Base-by-base conservation (phyloP, 1,140 invertebrate species). In the Drosophila kepulauana region DNA sequence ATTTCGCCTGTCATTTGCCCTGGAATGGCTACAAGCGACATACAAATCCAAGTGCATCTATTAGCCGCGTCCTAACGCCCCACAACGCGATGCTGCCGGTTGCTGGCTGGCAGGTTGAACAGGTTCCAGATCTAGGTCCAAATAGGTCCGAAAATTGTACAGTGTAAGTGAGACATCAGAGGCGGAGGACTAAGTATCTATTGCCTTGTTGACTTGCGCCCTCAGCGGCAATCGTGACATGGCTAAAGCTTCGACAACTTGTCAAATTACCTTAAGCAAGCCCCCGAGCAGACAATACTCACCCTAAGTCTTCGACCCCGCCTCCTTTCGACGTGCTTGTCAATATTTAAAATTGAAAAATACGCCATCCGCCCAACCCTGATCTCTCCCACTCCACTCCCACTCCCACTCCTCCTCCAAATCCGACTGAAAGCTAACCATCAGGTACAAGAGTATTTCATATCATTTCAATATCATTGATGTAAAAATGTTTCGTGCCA, bases 341-440 rank as follows among this genome's bases (percentile, higher is more conserved):
- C 84, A 88, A 88, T 88, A 88, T 88, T 88, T 88, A 88, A 88
- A 88, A 88, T 88, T 88, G 84, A 88, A 88, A 88, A 88, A 88
- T 87, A 80, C 73, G 79, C 70, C 25, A 15, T 64, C 62, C 30
- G 3, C 71, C 71, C 46, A 28, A 46, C 41, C n/a, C 61, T n/a
- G 11, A 3, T 25, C 20, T 25, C 20, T 25, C 3, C 20, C 20
- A 25, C 20, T 25, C 35, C 28, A 8, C 33, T 43, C 30, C 33
- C 7, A 6, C 7, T 5, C 56, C 43, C 35, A 25, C 20, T 25
- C 20, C 20, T 25, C 20, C 20, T 25, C 3, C 20, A 25, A 25
- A 11, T 48, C 48, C 65, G 62, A 25, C 20, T 25, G 20, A 25
- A 25, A 25, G 20, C 20, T 25, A 25, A 25, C 20, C 20, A 25